Percentiles rank a stretch among this genome's conserved stretches.
phyloP scores from a whole-genome alignment of 2,888 invertebrate genomes.

The Scaptodrosophila latifasciaeformis region DNA sequence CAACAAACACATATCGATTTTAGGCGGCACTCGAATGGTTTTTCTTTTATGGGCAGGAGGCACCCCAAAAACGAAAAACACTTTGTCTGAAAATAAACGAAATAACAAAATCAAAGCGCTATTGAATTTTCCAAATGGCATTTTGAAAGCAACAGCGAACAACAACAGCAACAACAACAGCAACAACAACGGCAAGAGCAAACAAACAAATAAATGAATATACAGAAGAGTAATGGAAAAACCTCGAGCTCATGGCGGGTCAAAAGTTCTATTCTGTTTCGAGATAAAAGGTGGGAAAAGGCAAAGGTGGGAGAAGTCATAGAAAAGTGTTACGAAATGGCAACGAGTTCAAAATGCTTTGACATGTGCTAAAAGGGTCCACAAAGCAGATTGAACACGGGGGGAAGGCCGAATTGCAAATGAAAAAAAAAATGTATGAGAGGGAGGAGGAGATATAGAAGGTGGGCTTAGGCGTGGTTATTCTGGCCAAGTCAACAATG shows the following conservation, averaged over 20 bases:
- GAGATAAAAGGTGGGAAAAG: too few species aligned
- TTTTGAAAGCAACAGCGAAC: constrained; percentile 53
- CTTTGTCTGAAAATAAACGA: constrained; percentile 63
- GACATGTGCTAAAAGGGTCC: constrained; percentile 63
- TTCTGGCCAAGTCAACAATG: too few species aligned
- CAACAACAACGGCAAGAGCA: not conserved
- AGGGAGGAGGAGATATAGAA: too few species aligned
- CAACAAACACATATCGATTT: constrained; percentile 53
- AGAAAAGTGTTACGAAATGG: constrained; percentile 58
- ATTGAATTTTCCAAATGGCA: constrained; percentile 67
- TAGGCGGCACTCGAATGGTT: constrained; percentile 23
- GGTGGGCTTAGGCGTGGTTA: too few species aligned
- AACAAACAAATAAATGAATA: constrained; percentile 20
- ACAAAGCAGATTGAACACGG: constrained; percentile 16
- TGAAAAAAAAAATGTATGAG: too few species aligned
- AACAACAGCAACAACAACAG: constrained; percentile 21
- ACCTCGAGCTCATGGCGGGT: too few species aligned
- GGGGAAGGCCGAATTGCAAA: too few species aligned
- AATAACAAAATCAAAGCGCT: constrained; percentile 62
- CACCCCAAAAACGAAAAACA: constrained; percentile 36
- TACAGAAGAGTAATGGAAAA: not conserved
- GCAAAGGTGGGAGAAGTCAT: constrained; percentile 27
- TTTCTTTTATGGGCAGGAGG: not conserved
- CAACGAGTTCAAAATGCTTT: constrained; percentile 61
- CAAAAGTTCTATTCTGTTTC: too few species aligned